phyloP scores from a whole-genome alignment of 2,113 vertebrate genomes.

The Asarcornis scutulata region DNA sequence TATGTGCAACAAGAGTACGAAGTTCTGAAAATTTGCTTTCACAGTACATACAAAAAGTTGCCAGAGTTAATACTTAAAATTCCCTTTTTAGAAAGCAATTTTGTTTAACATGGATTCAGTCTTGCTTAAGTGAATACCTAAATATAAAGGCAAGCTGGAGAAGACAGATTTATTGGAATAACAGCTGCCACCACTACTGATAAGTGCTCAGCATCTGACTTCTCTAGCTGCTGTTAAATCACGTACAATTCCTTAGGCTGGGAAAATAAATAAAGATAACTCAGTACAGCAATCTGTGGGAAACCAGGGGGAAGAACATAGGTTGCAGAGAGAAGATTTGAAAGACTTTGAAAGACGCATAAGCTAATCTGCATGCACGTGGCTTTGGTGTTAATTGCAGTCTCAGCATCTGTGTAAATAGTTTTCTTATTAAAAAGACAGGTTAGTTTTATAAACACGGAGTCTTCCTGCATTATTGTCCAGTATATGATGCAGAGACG shows the following conservation, averaged over 20 bases:
- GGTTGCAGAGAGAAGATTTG: neutral
- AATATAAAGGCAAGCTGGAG: conserved; percentile 9
- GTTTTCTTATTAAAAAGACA: neutral
- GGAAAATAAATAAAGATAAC: conserved; percentile 31
- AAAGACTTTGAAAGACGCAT: neutral
- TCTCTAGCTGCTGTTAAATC: conserved; percentile 28
- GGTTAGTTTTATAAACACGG: neutral
- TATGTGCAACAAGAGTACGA: neutral
- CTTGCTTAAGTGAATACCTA: neutral
- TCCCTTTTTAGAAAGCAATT: neutral
- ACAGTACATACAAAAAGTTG: neutral
- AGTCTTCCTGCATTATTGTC: neutral
- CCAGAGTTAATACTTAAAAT: neutral
- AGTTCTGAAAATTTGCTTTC: neutral
- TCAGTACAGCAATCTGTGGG: neutral
- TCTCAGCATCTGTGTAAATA: neutral
- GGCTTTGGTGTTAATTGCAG: neutral
- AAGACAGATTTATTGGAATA: conserved; percentile 24
- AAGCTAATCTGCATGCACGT: neutral
- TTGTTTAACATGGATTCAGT: neutral
- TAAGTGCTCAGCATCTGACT: conserved; percentile 24
- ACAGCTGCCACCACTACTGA: neutral
- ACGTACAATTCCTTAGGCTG: neutral
- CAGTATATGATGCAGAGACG: neutral
- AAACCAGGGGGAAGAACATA: neutral